Base-by-base conservation (phyloP, 2,113 vertebrate genomes). In the Synchiropus splendidus region DNA sequence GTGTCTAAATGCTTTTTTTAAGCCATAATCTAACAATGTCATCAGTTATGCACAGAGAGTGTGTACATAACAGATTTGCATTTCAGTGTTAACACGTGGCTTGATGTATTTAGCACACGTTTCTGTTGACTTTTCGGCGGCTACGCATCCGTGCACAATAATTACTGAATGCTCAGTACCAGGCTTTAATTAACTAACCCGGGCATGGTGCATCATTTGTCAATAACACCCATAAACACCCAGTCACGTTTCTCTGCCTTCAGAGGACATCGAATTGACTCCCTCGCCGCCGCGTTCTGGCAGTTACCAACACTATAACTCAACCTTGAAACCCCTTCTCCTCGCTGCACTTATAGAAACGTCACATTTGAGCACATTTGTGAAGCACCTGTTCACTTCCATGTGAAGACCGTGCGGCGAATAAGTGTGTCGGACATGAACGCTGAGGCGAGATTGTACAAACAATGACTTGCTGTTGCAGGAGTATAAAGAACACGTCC, bases 111-210 rank as follows among this genome's bases (percentile, higher is more conserved):
- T 34, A 35, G n/a, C 53, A 47, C 48, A 58, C 41, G 52, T 35
- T 46, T 10, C 33, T 53, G 45, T 45, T 44, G 45, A 47, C 33
- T 43, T 38, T 59, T 42, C 12, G 5, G 13, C 40, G 21, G 53
- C 33, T 53, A 49, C 51, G 37, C 51, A 70, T 63, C 63, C 47
- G 58, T 72, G 60, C 39, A 51, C 71, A 75, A 48, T 79, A 78
- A 83, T 82, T 70, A 79, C 71, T 70, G 57, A 16, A 51, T 61
- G 49, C 49, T 47, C 47, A 42, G 36, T 58, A 58, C 51, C 21
- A 31, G 58, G 50, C 55, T 76, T 72, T 81, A 81, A 85, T 83
- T 80, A 80, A 67, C 64, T 73, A 43, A 76, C 53, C 55, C 43
- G 55, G 58, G 61, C 67, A 48, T 56, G 43, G 40, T 41, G 58